A percentile compares a stretch with the other conserved stretches of the same genome.
These are phyloP conservation scores for Seriola aureovittata DNA, from an alignment of 2,113 vertebrate genomes.

Conservation along the genomic window DNA sequence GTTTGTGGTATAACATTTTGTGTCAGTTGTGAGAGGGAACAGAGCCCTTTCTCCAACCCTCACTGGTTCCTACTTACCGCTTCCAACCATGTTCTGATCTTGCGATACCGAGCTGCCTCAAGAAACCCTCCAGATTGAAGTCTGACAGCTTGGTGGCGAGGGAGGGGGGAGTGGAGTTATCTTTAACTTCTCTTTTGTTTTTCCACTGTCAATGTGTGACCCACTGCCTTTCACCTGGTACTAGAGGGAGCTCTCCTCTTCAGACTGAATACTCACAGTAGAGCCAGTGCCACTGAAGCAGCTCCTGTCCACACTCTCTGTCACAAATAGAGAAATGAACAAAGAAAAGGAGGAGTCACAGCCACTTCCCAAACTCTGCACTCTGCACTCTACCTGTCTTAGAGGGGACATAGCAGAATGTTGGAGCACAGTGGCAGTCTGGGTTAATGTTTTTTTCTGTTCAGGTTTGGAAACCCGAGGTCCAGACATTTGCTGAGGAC, in stretches of 20 bases:
- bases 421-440: constrained; percentile 42
- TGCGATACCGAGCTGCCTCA: constrained; percentile 68
- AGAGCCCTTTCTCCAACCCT: constrained; percentile 37
- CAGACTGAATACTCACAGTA: constrained; percentile 1
- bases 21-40: constrained; percentile 46
- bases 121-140: constrained; percentile 76
- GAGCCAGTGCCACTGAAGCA: constrained; percentile 8
- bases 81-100: constrained; percentile 73
- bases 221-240: constrained; percentile 21
- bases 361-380: constrained; percentile 13
- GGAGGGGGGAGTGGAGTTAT: neutral
- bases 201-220: constrained; percentile 56
- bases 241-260: constrained; percentile 23
- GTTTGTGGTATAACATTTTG: constrained; percentile 6
- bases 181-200: constrained; percentile 65
- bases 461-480: constrained; percentile 49
- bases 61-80: constrained; percentile 77
- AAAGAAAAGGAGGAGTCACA: constrained; percentile 37
- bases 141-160: constrained; percentile 45
- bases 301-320: constrained; percentile 1
- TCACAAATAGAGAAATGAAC: constrained; percentile 50
- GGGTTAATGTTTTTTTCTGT: constrained; percentile 61
- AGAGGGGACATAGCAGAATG: constrained; percentile 11
- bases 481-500: constrained; percentile 59
- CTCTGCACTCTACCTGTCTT: constrained; percentile 38